Base-by-base conservation (phyloP, 2,113 vertebrate species). In the Petroica traversi region DNA sequence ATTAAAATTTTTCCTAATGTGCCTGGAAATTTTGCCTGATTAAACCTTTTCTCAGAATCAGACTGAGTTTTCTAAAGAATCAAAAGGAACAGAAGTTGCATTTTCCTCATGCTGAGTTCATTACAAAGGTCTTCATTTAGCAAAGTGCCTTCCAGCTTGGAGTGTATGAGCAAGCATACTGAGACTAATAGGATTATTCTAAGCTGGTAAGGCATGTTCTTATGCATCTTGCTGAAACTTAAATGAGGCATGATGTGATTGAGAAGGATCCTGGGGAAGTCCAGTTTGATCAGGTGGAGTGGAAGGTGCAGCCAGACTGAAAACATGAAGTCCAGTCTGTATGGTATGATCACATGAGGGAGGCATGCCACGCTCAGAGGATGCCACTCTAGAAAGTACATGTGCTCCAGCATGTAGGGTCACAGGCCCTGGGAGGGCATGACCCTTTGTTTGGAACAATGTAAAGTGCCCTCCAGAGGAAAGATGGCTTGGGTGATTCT, bases 161-260 rank as follows among this genome's bases (percentile, higher is more conserved):
- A 85, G 48, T 11, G 10, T n/a, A 55, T 34, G 24, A 95, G 54
- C 33, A 83, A 93, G 3, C 62, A 36, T 41, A 71, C 28, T 43
- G 57, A 88, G 68, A 63, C 26, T 77, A 91, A 62, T 48, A 71
- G 81, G 73, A 91, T 93, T 92, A 87, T 43, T 84, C 72, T 64
- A 95, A 52, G 28, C 34, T 74, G 19, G 46, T 71, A 84, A 83
- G 46, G 14, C 38, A 59, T 6, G 0, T 38, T 49, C 43, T 77
- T 58, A 43, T 7, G 22, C 14, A 73, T 41, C 51, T 69, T 71
- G 9, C 41, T 91, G 54, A 92, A 79, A 49, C 38, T 77, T 81
- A 85, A 67, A 91, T 19, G 61, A 80, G 49, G 67, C 1, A 6
- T 40, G 67, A 83, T n/a, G 52, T 34, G 38, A 71, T 41, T 46